Evolutionary conservation across 2,113 vertebrate species (phyloP).

Genomic region (Sclerurus mexicanus): DNA sequence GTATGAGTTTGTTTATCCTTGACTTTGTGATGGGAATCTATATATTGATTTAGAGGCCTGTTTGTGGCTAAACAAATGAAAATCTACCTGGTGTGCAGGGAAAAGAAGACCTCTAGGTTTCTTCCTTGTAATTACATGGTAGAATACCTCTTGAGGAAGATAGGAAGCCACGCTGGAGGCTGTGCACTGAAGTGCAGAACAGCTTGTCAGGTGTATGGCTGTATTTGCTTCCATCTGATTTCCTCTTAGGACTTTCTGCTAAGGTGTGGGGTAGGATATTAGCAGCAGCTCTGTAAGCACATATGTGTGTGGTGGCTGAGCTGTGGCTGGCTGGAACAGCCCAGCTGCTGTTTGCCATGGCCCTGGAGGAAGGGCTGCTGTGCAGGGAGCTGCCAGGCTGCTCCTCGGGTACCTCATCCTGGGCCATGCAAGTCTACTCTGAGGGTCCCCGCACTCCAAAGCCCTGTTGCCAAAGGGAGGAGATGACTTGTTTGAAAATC

Average conservation of each 20-base stretch:
- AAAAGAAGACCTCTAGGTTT: neutral
- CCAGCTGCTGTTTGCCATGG: neutral
- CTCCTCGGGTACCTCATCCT: neutral
- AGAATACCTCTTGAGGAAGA: neutral
- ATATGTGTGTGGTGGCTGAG: neutral
- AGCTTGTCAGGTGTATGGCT: neutral
- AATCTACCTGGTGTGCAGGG: neutral
- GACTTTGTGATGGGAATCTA: neutral
- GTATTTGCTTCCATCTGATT: neutral
- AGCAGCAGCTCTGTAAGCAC: neutral
- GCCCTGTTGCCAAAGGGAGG: neutral
- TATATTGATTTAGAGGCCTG: constrained; percentile 5
- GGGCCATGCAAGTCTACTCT: neutral
- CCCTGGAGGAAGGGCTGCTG: neutral
- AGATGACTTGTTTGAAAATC: neutral
- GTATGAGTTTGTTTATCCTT: neutral
- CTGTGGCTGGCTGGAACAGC: neutral
- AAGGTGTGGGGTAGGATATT: neutral
- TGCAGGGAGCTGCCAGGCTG: neutral
- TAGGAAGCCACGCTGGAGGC: neutral
- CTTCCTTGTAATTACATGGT: neutral
- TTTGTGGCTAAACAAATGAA: neutral
- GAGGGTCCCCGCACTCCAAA: neutral
- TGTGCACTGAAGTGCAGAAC: neutral
- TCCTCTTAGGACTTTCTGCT: neutral